phyloP scores from a whole-genome alignment of 2,888 invertebrate genomes.

The Parnassius smintheus region DNA sequence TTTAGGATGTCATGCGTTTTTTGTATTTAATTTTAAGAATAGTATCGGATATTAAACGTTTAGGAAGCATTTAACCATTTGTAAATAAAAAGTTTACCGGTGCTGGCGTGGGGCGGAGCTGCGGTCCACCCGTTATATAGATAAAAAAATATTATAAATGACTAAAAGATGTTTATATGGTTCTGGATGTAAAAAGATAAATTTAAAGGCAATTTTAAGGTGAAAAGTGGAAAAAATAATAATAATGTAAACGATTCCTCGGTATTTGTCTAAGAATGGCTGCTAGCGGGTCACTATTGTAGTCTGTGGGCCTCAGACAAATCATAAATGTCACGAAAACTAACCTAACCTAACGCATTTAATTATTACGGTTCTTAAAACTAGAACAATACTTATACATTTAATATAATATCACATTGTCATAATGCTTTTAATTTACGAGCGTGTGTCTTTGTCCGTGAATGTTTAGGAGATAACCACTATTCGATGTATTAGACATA shows the following conservation, averaged over 20 bases:
- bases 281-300: constrained; percentile 75
- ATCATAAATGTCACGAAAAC: constrained; percentile 64
- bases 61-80: constrained; percentile 86
- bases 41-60: constrained; percentile 83
- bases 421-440: constrained; percentile 81
- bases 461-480: constrained; percentile 78
- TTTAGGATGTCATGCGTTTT: constrained; percentile 80
- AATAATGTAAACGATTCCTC: constrained; percentile 66
- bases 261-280: constrained; percentile 78
- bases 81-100: constrained; percentile 81
- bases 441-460: constrained; percentile 82
- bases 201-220: constrained; percentile 73
- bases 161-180: constrained; percentile 82
- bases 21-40: constrained; percentile 83
- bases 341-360: constrained; percentile 77
- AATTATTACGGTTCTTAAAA: constrained; percentile 78
- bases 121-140: constrained; percentile 69
- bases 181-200: constrained; percentile 81
- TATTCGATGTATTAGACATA: constrained; percentile 77
- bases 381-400: constrained; percentile 77
- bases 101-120: constrained; percentile 53
- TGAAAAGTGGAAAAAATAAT: constrained; percentile 56
- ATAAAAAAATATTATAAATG: constrained; percentile 80
- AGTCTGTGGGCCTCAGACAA: constrained; percentile 78
- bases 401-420: constrained; percentile 80